Percentiles rank a stretch among this genome's conserved stretches.
These are phyloP conservation scores for Tinea semifulvella DNA, from an alignment of 2,888 invertebrate species.

Conservation along the genomic window DNA sequence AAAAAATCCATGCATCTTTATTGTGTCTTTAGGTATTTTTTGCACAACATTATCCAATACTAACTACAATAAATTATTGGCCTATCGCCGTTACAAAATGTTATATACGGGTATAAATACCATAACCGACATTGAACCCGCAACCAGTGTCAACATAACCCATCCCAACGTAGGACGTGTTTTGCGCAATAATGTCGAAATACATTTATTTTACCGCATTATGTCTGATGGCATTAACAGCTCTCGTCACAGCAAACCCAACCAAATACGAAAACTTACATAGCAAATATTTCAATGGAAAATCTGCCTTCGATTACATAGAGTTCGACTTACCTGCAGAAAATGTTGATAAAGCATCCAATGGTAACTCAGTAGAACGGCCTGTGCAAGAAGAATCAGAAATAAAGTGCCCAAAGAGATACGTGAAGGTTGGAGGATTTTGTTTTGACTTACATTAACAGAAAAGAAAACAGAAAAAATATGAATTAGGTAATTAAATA, in stretches of 20 bases:
- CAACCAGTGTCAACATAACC: background rate
- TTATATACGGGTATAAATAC: conserved; percentile 3
- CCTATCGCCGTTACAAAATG: conserved; percentile 1
- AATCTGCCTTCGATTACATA: background rate
- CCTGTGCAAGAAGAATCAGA: background rate
- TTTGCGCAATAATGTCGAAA: background rate
- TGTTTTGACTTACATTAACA: no score
- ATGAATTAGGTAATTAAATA: no score
- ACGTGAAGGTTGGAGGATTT: background rate
- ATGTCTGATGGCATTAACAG: background rate
- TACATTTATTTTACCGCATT: background rate
- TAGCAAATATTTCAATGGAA: conserved; percentile 1
- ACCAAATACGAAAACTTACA: background rate
- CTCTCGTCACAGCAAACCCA: background rate
- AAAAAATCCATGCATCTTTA: no score
- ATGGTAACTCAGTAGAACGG: background rate
- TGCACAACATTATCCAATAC: background rate
- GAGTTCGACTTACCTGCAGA: background rate
- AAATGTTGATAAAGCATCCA: background rate
- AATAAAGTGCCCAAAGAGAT: conserved; percentile 4
- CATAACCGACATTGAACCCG: background rate
- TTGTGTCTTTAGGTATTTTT: conserved; percentile 1
- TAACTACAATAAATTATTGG: no score
- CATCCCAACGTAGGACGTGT: background rate
- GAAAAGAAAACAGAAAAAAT: no score